A percentile compares a stretch with the other conserved stretches of the same genome.
Conservation (phyloP, 2,113 vertebrate species). For the Halichoerus grypus region DNA sequence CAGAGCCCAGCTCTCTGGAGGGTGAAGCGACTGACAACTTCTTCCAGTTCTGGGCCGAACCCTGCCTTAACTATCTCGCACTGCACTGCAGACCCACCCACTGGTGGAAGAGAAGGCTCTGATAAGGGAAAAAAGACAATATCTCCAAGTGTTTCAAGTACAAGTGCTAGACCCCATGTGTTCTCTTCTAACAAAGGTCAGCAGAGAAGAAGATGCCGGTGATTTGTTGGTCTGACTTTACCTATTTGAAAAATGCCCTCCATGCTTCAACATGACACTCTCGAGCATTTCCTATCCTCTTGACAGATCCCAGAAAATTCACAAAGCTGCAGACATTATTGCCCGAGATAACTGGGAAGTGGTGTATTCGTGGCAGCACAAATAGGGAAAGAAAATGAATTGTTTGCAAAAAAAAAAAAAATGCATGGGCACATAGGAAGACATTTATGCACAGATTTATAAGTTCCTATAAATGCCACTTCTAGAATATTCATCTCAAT, state of each 20-base stretch:
- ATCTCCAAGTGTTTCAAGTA: background rate
- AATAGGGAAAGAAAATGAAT: conserved; percentile 8
- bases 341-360: background rate
- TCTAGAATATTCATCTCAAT: conserved; percentile 57
- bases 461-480: background rate
- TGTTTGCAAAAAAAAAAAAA: background rate
- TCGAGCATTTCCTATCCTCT: background rate
- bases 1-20: background rate
- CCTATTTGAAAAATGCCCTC: background rate
- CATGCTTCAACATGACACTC: background rate
- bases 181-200: background rate
- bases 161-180: background rate
- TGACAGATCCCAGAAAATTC: background rate
- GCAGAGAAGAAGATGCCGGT: background rate
- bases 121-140: background rate
- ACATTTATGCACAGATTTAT: conserved; percentile 12
- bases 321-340: background rate
- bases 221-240: background rate
- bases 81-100: background rate
- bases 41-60: background rate
- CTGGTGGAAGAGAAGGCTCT: background rate
- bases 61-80: fast-evolving
- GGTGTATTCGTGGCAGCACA: background rate
- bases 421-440: background rate
- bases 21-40: background rate